Evolutionary conservation across 2,113 vertebrate species (phyloP), one percentile per base, ranked within the genome.

Genomic region (Tyto alba): DNA sequence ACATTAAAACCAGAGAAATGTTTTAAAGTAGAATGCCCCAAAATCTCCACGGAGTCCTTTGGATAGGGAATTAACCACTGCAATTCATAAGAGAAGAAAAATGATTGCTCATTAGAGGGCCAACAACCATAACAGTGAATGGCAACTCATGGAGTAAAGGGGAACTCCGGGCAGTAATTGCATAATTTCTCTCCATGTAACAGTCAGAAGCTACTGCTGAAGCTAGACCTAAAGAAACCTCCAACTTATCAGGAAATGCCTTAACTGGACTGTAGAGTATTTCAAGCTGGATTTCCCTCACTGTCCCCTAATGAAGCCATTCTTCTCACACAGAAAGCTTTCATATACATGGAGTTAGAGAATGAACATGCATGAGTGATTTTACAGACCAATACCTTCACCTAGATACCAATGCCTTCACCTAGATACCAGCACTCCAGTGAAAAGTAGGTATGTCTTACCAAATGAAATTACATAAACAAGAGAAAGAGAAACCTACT

Each of bases 311-410:
- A 29, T 13, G 10, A 88, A 86, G 55, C 22, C 25, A 53, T 30
- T 69, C 72, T 55, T 32, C 38, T 34, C 53, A 21, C 38, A 32
- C 0, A n/a, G 40, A 66, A 85, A 40, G 10, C 73, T 91, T 48
- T 71, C 19, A 64, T 10, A 38, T 8, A 73, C 30, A 26, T 0
- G 1, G 29, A 81, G 29, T 26, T 59, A 78, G 47, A 90, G 32
- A 74, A 7, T 0, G 0, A 81, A 32, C 0, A 0, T 16, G 19
- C 23, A 22, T 11, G 30, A 56, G 16, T 38, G 16, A 67, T 52
- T 91, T 79, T 56, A 68, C 23, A 87, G 60, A 84, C 16, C 56
- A 71, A 7, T 40, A 40, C n/a, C 36, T 55, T 62, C 25, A 55
- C 30, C 11, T n/a, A 71, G 9, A 59, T 30, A 76, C 16, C 63